Conservation (phyloP, 2,888 invertebrate species). For the Platypus cylindrus region DNA sequence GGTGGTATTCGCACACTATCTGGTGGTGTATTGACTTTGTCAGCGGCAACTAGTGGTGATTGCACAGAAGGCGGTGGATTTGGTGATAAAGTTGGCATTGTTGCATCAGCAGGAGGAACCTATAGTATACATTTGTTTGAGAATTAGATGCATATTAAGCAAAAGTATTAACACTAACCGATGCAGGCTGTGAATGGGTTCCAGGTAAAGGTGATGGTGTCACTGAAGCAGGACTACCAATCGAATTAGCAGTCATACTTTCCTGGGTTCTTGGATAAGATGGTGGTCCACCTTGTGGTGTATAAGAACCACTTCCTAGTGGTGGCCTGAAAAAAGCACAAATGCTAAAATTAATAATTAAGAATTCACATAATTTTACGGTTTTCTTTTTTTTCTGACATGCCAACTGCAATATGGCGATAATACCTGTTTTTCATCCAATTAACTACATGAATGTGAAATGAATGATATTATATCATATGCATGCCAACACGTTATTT, state of each 20-base stretch:
- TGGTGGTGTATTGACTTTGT: slow-evolving; percentile 19
- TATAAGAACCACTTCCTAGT: slow-evolving; percentile 33
- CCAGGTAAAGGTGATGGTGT: slow-evolving; percentile 57
- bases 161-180: slow-evolving; percentile 28
- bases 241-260: slow-evolving; percentile 43
- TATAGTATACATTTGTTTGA: slow-evolving; percentile 5
- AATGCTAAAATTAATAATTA: too few relatives aligned
- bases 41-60: slow-evolving; percentile 28
- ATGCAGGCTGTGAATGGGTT: slow-evolving; percentile 53
- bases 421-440: too few relatives aligned
- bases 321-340: slow-evolving; percentile 26
- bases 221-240: slow-evolving; percentile 45
- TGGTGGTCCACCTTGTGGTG: slow-evolving; percentile 53
- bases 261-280: slow-evolving; percentile 50
- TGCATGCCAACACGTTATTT: too few relatives aligned
- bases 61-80: slow-evolving; percentile 43
- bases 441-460: too few relatives aligned
- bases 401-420: too few relatives aligned
- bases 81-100: slow-evolving; percentile 60
- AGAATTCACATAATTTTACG: too few relatives aligned
- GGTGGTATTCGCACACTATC: slow-evolving; percentile 16
- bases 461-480: too few relatives aligned
- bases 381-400: too few relatives aligned
- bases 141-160: too few relatives aligned
- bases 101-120: slow-evolving; percentile 47